Conservation (phyloP, 2,797 vertebrate genomes). For the Podargus strigoides region DNA sequence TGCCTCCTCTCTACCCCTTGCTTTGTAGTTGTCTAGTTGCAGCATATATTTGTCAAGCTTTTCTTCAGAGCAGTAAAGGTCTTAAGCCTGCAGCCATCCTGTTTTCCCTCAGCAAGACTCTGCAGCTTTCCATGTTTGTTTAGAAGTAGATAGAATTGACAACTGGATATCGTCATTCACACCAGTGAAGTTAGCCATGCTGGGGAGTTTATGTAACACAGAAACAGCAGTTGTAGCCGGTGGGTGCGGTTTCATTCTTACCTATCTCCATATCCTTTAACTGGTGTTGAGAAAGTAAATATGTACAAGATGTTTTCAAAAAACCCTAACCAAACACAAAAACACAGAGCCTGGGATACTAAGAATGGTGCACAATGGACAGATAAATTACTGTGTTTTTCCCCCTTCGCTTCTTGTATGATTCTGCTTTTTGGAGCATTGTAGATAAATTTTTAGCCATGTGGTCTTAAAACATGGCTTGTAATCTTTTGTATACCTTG, state of each 20-base stretch:
- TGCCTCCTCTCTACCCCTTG: neutral
- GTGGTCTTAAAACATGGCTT: neutral
- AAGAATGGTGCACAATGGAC: neutral
- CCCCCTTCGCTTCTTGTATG: neutral
- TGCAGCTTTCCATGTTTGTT: neutral
- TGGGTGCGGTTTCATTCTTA: neutral
- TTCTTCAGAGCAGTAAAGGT: neutral
- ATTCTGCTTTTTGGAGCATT: neutral
- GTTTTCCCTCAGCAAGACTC: neutral
- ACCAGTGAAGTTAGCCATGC: neutral
- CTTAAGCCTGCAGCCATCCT: neutral
- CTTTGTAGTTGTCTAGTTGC: neutral
- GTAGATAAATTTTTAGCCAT: neutral
- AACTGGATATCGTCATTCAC: neutral
- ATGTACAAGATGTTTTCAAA: neutral
- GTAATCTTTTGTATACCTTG: neutral
- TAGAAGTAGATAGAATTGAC: neutral
- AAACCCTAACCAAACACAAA: neutral
- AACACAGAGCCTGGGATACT: neutral
- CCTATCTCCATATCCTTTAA: neutral
- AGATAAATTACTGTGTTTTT: neutral
- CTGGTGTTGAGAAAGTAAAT: neutral
- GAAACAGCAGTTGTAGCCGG: neutral
- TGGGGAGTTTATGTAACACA: neutral
- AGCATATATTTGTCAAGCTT: neutral